Percentiles rank a stretch among this genome's conserved stretches.
phyloP scores from a whole-genome alignment of 2,113 vertebrate genomes.

The Pantherophis guttatus region DNA sequence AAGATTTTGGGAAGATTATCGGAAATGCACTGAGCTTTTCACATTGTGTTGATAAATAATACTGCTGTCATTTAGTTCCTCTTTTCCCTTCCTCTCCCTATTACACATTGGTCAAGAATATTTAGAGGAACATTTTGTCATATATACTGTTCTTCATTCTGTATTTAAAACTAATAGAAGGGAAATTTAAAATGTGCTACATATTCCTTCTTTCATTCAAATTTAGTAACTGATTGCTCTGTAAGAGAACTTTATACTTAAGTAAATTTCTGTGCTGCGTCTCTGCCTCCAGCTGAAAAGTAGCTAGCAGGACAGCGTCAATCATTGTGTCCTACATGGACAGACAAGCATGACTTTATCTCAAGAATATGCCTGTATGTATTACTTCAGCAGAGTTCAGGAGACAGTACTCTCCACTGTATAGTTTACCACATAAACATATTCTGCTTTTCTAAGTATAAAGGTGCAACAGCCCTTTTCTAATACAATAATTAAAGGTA shows the following conservation, averaged over 20 bases:
- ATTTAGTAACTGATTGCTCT: slow-evolving; percentile 30
- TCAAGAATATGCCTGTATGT: neutral
- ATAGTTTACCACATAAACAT: neutral
- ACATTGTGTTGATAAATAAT: neutral
- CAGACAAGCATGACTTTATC: neutral
- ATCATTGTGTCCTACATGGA: neutral
- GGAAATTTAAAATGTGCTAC: neutral
- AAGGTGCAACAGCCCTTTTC: neutral
- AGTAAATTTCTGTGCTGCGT: slow-evolving; percentile 16
- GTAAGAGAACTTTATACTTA: slow-evolving; percentile 23
- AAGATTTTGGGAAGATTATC: neutral
- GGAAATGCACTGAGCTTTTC: neutral
- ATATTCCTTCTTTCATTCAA: neutral
- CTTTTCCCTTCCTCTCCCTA: neutral
- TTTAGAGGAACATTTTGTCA: neutral
- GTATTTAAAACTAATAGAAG: neutral
- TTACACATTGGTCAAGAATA: neutral
- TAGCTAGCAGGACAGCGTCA: slow-evolving; percentile 26
- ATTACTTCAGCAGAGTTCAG: neutral
- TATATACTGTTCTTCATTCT: neutral
- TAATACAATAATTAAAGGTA: neutral
- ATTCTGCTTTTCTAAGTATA: neutral
- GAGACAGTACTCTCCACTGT: neutral
- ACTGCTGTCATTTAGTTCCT: neutral
- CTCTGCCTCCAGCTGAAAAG: slow-evolving; percentile 35